Evolutionary conservation across 2,888 invertebrate species (phyloP).

Genomic region (Chloromyia formosa): DNA sequence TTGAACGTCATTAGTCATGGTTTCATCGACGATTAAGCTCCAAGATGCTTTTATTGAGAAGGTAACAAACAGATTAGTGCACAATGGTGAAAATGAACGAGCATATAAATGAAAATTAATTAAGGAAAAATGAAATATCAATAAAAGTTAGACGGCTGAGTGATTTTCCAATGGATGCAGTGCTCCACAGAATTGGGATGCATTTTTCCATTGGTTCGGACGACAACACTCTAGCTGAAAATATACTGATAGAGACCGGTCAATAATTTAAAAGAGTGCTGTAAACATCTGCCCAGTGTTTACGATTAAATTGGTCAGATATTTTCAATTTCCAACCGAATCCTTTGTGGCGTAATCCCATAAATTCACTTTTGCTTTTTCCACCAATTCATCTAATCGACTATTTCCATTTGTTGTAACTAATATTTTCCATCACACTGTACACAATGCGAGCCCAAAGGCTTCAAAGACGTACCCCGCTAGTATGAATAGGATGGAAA

Average conservation of each 20-base stretch:
- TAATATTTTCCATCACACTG: slow-evolving; percentile 11
- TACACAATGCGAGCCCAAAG: neutral
- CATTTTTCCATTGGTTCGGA: neutral
- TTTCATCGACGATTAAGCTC: slow-evolving; percentile 29
- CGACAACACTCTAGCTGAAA: no score
- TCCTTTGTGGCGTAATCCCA: no score
- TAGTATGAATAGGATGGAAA: neutral
- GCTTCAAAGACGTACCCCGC: slow-evolving; percentile 1
- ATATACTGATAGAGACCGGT: no score
- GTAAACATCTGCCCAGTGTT: no score
- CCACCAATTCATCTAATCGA: no score
- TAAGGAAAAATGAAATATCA: slow-evolving; percentile 38
- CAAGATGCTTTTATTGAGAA: slow-evolving; percentile 8
- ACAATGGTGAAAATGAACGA: slow-evolving; percentile 28
- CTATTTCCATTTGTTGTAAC: neutral
- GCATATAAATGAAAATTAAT: slow-evolving; percentile 36
- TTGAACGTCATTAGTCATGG: slow-evolving; percentile 40
- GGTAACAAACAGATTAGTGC: slow-evolving; percentile 38
- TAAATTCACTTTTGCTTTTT: no score
- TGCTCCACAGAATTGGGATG: neutral
- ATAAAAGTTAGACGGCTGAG: slow-evolving; percentile 28
- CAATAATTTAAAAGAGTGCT: no score
- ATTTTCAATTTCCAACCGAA: no score
- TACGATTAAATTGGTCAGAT: no score
- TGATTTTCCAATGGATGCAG: neutral